Evolutionary conservation across 2,113 vertebrate species (phyloP).

Genomic region (Sterna hirundo): DNA sequence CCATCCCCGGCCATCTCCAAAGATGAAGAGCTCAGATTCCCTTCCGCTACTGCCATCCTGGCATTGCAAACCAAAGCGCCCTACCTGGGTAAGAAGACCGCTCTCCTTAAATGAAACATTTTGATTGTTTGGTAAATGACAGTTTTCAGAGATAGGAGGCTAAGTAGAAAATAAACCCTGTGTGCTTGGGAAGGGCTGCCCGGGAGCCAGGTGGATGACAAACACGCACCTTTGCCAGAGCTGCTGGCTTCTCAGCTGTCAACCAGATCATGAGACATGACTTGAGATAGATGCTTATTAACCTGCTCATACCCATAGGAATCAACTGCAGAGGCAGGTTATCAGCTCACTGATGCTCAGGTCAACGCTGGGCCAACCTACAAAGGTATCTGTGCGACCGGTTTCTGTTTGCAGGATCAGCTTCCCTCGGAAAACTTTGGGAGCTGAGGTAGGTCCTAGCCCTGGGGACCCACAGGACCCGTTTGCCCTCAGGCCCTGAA

Average conservation of each 20-base stretch:
- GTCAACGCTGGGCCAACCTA: background rate
- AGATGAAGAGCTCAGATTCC: background rate
- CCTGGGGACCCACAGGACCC: background rate
- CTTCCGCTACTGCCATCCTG: background rate
- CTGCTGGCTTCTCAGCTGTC: background rate
- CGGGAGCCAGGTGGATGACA: background rate
- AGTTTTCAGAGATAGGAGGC: background rate
- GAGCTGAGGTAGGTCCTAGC: background rate
- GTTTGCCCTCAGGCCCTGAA: background rate
- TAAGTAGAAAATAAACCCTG: background rate
- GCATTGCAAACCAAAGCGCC: background rate
- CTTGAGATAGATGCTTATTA: background rate
- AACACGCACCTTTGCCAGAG: background rate
- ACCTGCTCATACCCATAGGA: background rate
- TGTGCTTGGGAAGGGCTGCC: background rate
- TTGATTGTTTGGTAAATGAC: background rate
- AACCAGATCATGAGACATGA: background rate
- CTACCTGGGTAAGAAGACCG: rapidly evolving
- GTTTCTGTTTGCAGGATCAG: background rate
- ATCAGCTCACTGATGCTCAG: background rate
- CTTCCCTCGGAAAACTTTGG: background rate
- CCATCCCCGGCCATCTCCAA: rapidly evolving
- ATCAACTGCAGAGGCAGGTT: background rate
- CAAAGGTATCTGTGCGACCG: background rate
- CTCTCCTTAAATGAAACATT: background rate